phyloP scores from a whole-genome alignment of 2,888 invertebrate species.

The Drosophila cognata region DNA sequence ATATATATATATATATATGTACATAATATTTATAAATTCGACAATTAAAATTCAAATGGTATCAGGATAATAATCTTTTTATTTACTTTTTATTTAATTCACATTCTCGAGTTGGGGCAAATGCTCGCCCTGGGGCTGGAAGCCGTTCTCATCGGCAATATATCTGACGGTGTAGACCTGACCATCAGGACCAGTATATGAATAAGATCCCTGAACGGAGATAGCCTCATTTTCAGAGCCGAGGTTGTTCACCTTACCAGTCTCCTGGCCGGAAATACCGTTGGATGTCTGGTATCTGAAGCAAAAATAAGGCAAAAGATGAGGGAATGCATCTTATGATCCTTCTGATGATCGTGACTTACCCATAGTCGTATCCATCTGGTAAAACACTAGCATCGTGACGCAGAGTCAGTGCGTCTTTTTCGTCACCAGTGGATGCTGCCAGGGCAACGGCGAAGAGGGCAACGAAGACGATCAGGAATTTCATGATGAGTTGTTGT shows the following conservation, averaged over 20 bases:
- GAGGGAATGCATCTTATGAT: background rate
- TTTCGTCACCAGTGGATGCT: slow-evolving; percentile 20
- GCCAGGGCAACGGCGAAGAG: slow-evolving; percentile 70
- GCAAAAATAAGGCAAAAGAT: slow-evolving; percentile 13
- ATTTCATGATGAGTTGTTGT: slow-evolving; percentile 61
- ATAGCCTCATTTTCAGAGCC: slow-evolving; percentile 69
- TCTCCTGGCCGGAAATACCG: slow-evolving; percentile 38
- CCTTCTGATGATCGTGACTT: slow-evolving; percentile 4
- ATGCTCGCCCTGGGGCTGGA: slow-evolving; percentile 84
- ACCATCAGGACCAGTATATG: slow-evolving; percentile 69
- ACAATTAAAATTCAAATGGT: too few species aligned
- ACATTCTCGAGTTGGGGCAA: slow-evolving; percentile 49
- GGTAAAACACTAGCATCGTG: slow-evolving; percentile 60
- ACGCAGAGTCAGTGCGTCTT: background rate
- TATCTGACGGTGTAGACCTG: slow-evolving; percentile 67
- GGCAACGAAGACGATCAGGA: slow-evolving; percentile 68
- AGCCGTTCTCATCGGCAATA: slow-evolving; percentile 85
- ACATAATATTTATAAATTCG: too few species aligned
- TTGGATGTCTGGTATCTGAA: slow-evolving; percentile 65
- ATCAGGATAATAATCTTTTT: too few species aligned
- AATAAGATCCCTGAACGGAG: slow-evolving; percentile 67
- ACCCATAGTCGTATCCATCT: slow-evolving; percentile 84
- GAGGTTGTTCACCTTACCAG: slow-evolving; percentile 60
- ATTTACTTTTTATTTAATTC: too few species aligned
- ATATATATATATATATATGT: too few species aligned